Percentiles rank a stretch among this genome's conserved stretches.
Conservation (phyloP, 2,797 vertebrate genomes). For the Echeneis naucrates region DNA sequence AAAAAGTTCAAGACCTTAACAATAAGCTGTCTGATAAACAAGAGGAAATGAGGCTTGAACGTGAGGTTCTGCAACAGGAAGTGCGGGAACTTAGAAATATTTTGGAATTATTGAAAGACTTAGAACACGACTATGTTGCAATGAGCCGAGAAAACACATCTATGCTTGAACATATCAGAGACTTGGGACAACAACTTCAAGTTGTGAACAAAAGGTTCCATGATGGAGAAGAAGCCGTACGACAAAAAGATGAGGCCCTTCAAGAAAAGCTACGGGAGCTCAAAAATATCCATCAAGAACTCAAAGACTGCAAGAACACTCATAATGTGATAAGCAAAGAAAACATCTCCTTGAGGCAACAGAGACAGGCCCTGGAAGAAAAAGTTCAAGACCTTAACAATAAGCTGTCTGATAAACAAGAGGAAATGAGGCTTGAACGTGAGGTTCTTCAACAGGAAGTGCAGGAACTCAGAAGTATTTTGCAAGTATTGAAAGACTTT, state of each 20-base stretch:
- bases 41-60: too few species aligned
- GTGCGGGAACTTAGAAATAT: too few species aligned
- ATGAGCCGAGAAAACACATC: too few species aligned
- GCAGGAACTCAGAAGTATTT: too few species aligned
- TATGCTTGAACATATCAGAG: not conserved
- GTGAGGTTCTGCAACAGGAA: too few species aligned
- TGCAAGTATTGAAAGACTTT: too few species aligned
- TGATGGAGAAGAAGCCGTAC: not conserved
- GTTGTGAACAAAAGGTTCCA: not conserved
- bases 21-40: too few species aligned
- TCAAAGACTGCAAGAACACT: not conserved
- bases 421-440: not conserved
- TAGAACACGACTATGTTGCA: too few species aligned
- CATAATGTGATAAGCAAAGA: not conserved
- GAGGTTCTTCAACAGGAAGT: not conserved
- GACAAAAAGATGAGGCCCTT: not conserved
- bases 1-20: too few species aligned
- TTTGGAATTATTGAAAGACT: too few species aligned
- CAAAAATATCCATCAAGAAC: not conserved
- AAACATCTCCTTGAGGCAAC: not conserved
- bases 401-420: not conserved
- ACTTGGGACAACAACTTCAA: not conserved
- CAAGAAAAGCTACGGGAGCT: not conserved
- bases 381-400: not conserved
- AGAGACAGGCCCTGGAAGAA: not conserved